Conservation (phyloP, 2,113 vertebrate species). For the Sakesphorus luctuosus region DNA sequence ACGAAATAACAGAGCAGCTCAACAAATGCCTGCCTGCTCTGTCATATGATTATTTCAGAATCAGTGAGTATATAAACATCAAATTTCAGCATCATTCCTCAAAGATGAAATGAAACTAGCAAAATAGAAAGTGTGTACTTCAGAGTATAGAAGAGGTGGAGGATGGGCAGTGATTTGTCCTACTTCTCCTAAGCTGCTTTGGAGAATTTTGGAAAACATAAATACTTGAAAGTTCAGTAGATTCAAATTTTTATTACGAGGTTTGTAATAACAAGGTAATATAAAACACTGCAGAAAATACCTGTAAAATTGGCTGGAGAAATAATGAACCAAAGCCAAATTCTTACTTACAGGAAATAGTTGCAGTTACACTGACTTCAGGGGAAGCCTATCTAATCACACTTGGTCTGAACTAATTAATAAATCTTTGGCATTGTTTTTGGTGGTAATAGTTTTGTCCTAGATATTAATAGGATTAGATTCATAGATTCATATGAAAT, state of each 20-base stretch:
- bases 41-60: background rate
- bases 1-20: constrained; percentile 19
- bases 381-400: background rate
- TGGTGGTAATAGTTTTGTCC: background rate
- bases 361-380: background rate
- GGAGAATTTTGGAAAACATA: background rate
- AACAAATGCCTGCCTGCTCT: background rate
- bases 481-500: background rate
- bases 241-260: background rate
- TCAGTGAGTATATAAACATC: background rate
- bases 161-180: background rate
- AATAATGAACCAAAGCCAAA: background rate
- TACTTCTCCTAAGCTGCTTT: background rate
- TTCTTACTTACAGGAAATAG: background rate
- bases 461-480: background rate
- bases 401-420: background rate
- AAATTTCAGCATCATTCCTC: background rate
- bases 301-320: background rate
- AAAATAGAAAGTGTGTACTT: background rate
- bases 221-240: background rate
- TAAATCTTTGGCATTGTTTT: background rate
- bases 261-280: background rate
- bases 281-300: background rate
- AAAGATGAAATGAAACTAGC: background rate
- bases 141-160: background rate